These are phyloP conservation scores for Fissipunctia ypsillon DNA, from an alignment of 2,888 invertebrate genomes.

Conservation along the genomic window DNA sequence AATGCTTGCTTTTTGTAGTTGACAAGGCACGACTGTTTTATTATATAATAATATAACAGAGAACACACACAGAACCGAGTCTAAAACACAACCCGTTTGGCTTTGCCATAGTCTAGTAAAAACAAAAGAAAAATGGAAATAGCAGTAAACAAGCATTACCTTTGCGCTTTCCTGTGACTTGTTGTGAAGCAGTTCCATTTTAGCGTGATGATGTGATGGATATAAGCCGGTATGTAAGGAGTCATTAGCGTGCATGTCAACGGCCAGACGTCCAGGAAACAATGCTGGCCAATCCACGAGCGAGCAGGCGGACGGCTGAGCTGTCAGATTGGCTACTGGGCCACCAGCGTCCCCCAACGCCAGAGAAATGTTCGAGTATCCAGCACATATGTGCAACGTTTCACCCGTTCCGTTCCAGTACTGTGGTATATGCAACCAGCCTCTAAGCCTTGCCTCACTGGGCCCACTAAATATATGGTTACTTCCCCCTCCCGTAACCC, in stretches of 20 bases:
- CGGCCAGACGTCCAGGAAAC: constrained; percentile 91
- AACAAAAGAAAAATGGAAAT: background rate
- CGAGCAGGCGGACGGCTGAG: constrained; percentile 93
- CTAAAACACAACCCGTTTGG: background rate
- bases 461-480: constrained; percentile 92
- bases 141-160: constrained; percentile 73
- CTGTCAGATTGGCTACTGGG: constrained; percentile 92
- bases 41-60: no score
- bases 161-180: constrained; percentile 94
- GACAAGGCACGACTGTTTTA: background rate
- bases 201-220: constrained; percentile 93
- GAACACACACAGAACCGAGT: background rate
- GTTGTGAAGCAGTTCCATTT: constrained; percentile 95
- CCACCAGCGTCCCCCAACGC: constrained; percentile 87
- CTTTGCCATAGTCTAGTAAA: background rate
- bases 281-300: constrained; percentile 92
- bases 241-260: constrained; percentile 93
- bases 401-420: constrained; percentile 93
- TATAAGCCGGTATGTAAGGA: constrained; percentile 90
- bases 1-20: background rate
- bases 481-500: constrained; percentile 93
- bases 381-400: constrained; percentile 94
- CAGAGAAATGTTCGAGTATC: constrained; percentile 93
- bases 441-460: constrained; percentile 94
- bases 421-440: constrained; percentile 95